Base-by-base conservation (phyloP, 2,888 invertebrate genomes). In the Chalcis sispes region DNA sequence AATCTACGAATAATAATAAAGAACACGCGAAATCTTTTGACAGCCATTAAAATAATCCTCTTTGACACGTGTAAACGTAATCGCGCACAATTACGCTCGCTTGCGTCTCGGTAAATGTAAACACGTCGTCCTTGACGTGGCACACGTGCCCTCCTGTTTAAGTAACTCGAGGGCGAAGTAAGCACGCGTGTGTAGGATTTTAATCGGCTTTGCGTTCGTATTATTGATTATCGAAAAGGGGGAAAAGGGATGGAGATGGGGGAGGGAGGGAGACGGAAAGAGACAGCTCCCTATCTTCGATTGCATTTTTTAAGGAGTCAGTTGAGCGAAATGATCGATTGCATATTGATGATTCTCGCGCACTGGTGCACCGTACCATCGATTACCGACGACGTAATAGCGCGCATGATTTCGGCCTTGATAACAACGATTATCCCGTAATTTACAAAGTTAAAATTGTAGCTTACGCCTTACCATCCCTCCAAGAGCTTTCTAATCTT, bases 271-370 rank as follows among this genome's bases (percentile, higher is more conserved):
- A 46, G n/a, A 46, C 23, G 52, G 10, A 1, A 25, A 15, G 3
- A 23, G 20, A 8, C 13, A 7, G 27, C 42, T n/a, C 46, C 46
- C n/a, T 46, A 7, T 46, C 13, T 46, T 46, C n/a, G n/a, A 54
- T 67, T 56, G 67, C 42, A 29, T 56, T 67, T 67, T 67, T 67
- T 67, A 54, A 66, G 20, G 52, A 40, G 66, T 52, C 40, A 66
- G 27, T 56, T 46, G 67, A 56, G 29, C 67, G 54, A 54, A 27
- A 56, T 67, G 67, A 67, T 67, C 56, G 67, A 67, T 67, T 29
- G 67, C 54, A 67, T 67, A 67, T 67, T 67, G 56, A 67, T 67
- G 67, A 67, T 56, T 67, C 67, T 56, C 32, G 65, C 32, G 23
- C 15, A 2, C 7, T 4, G n/a, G n/a, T 32, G 46, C 23, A 13